Percentiles rank a stretch among this genome's conserved stretches.
These are phyloP conservation scores for Acrocera orbiculus DNA, from an alignment of 2,888 invertebrate genomes.

Conservation along the genomic window DNA sequence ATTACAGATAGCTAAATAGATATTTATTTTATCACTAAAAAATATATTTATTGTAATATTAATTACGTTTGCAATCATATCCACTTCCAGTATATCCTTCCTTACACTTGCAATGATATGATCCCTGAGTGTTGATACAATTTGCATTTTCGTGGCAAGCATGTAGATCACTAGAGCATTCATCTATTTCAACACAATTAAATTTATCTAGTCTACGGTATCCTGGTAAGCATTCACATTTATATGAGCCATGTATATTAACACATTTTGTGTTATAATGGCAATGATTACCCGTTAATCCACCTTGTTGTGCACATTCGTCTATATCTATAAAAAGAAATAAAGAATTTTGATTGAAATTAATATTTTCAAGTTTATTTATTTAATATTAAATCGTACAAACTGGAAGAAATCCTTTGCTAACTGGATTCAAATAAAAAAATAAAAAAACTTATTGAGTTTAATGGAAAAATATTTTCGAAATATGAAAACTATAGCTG, in stretches of 20 bases:
- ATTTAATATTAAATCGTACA: too few relatives aligned
- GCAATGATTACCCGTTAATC: conserved; percentile 67
- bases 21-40: not conserved
- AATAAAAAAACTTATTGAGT: not conserved
- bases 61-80: conserved; percentile 61
- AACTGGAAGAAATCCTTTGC: too few relatives aligned
- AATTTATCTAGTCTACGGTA: conserved; percentile 59
- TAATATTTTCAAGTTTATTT: too few relatives aligned
- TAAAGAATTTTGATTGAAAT: not conserved
- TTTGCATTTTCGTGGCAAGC: conserved; percentile 57
- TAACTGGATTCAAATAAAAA: conserved; percentile 1
- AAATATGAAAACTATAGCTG: too few relatives aligned
- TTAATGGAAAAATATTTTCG: not conserved
- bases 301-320: conserved; percentile 65
- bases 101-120: conserved; percentile 57
- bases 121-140: conserved; percentile 67
- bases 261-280: conserved; percentile 68
- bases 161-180: conserved; percentile 54
- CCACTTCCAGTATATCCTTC: conserved; percentile 64
- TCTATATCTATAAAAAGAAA: conserved; percentile 48
- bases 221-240: conserved; percentile 67
- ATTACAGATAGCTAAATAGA: conserved; percentile 50
- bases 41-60: too few relatives aligned
- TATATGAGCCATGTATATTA: conserved; percentile 65
- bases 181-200: conserved; percentile 65